Conservation (phyloP, 2,888 invertebrate genomes). For the Atherix ibis region DNA sequence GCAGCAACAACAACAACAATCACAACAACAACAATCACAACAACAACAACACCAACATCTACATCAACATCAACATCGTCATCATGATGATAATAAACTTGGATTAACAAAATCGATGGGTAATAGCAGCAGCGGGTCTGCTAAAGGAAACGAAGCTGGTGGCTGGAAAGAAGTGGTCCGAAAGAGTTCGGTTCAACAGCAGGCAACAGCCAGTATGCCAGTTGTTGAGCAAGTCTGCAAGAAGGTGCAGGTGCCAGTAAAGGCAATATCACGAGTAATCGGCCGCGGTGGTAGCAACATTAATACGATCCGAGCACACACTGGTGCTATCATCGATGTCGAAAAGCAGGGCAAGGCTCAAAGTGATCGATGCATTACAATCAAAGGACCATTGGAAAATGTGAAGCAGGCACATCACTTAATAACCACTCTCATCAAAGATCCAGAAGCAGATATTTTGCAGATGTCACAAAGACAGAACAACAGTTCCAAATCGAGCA, state of each 20-base stretch:
- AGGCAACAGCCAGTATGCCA: slow-evolving; percentile 15
- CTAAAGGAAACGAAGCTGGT: slow-evolving; percentile 72
- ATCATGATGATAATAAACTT: slow-evolving; percentile 9
- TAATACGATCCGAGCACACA: slow-evolving; percentile 91
- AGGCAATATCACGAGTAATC: slow-evolving; percentile 92
- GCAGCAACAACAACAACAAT: slow-evolving; percentile 13
- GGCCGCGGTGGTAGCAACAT: slow-evolving; percentile 96
- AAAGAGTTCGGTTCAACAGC: slow-evolving; percentile 48
- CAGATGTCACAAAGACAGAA: slow-evolving; percentile 56
- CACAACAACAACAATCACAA: no score
- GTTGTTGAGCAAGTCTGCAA: slow-evolving; percentile 45
- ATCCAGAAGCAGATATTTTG: slow-evolving; percentile 83
- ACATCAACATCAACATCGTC: slow-evolving; percentile 3
- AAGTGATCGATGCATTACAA: slow-evolving; percentile 86
- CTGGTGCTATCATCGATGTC: slow-evolving; percentile 95
- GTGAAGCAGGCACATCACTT: slow-evolving; percentile 83
- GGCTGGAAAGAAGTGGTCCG: slow-evolving; percentile 96
- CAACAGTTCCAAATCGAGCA: slow-evolving; percentile 22
- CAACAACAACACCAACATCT: no score
- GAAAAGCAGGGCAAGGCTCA: slow-evolving; percentile 94
- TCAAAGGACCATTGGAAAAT: slow-evolving; percentile 84
- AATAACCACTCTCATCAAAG: slow-evolving; percentile 83
- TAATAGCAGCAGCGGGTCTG: no score
- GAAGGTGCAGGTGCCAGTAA: slow-evolving; percentile 86
- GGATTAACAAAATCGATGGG: slow-evolving; percentile 7